These are phyloP conservation scores for Rugalucina vietnamica DNA, from an alignment of 2,888 invertebrate genomes.

Conservation along the genomic window DNA sequence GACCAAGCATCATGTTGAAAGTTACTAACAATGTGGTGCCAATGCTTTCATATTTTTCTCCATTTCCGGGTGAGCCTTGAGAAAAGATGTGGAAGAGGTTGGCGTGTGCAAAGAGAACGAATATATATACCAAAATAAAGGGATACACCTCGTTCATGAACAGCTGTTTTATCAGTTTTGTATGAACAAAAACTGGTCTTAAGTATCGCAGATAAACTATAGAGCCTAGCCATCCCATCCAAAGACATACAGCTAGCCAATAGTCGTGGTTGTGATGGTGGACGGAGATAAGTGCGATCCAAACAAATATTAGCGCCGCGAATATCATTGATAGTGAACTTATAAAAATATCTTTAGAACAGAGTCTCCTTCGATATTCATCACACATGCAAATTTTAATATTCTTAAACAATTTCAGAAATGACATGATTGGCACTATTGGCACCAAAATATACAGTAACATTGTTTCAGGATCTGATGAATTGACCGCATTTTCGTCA, in stretches of 20 bases:
- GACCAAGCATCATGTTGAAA: conserved; percentile 80
- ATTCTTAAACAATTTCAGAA: conserved; percentile 50
- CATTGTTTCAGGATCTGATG: conserved; percentile 29
- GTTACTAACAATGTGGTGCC: conserved; percentile 73
- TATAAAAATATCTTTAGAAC: conserved; percentile 9
- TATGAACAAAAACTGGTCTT: conserved; percentile 76
- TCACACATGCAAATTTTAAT: background rate
- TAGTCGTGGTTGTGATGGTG: conserved; percentile 68
- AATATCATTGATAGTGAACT: too few species aligned
- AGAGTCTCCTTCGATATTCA: conserved; percentile 17
- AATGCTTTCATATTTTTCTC: conserved; percentile 60
- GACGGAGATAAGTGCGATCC: conserved; percentile 67
- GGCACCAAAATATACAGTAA: conserved; percentile 67
- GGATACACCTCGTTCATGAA: conserved; percentile 74
- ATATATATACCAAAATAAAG: conserved; percentile 78
- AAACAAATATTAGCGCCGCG: conserved; percentile 65
- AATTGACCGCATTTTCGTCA: conserved; percentile 32
- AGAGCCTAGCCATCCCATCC: conserved; percentile 78
- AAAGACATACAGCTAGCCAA: conserved; percentile 71
- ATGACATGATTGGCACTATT: conserved; percentile 68
- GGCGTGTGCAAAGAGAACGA: conserved; percentile 78
- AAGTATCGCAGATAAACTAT: conserved; percentile 79
- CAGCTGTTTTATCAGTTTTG: conserved; percentile 78
- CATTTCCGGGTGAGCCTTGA: conserved; percentile 60
- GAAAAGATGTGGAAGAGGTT: conserved; percentile 76